Percentiles rank a stretch among this genome's conserved stretches.
Evolutionary conservation across 1,140 invertebrate species (phyloP).

Genomic region (Spodoptera frugiperda): DNA sequence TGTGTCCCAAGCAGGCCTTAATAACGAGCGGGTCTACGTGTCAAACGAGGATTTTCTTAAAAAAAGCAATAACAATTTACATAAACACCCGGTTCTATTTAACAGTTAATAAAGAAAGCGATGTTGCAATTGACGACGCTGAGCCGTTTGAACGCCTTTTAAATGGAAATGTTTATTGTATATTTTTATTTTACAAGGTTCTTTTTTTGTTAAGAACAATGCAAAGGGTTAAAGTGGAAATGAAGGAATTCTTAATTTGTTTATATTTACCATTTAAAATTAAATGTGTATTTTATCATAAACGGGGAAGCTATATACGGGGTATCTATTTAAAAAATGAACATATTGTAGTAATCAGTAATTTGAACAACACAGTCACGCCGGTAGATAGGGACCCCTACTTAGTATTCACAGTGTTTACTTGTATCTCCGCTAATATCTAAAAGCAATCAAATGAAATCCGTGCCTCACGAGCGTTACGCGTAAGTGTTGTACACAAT

Average conservation of each 20-base stretch:
- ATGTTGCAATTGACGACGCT: constrained; percentile 80
- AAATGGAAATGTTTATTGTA: constrained; percentile 79
- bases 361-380: constrained; percentile 11
- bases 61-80: constrained; percentile 86
- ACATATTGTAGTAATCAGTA: constrained; percentile 14
- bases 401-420: constrained; percentile 45
- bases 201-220: constrained; percentile 55
- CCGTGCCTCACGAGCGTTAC: constrained; percentile 52
- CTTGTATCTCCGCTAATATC: constrained; percentile 48
- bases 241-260: neutral
- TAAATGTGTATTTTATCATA: neutral
- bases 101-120: constrained; percentile 85
- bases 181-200: constrained; percentile 78
- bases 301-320: too few species aligned
- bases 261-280: neutral
- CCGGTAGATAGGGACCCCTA: constrained; percentile 10
- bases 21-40: constrained; percentile 80
- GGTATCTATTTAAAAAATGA: constrained; percentile 15
- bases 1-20: constrained; percentile 77
- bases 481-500: constrained; percentile 65
- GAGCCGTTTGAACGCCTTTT: constrained; percentile 79
- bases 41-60: constrained; percentile 83
- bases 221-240: neutral
- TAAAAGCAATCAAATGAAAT: constrained; percentile 52
- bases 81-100: constrained; percentile 84